phyloP scores from a whole-genome alignment of 2,888 invertebrate genomes.

The Harpalus rubripes region DNA sequence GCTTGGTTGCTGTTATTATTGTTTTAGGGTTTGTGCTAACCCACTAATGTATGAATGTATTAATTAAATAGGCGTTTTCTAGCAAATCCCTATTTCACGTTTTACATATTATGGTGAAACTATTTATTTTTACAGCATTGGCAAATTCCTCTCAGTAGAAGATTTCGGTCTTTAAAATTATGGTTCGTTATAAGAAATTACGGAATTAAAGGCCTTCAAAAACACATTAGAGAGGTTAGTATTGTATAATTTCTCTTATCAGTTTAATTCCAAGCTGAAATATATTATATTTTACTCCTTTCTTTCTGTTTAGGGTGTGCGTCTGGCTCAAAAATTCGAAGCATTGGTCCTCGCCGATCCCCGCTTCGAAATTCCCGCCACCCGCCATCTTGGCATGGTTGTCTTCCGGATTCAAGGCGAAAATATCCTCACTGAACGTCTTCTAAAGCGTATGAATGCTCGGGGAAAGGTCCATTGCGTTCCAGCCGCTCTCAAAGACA shows the following conservation, averaged over 20 bases:
- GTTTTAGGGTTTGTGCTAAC: no score
- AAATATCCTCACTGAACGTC: conserved; percentile 91
- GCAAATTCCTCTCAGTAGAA: conserved; percentile 97
- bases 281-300: no score
- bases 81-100: no score
- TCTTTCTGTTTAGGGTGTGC: conserved; percentile 82
- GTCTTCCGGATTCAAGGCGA: conserved; percentile 93
- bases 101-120: not conserved
- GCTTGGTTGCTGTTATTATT: no score
- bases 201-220: conserved; percentile 93
- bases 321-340: conserved; percentile 94
- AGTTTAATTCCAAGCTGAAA: not conserved
- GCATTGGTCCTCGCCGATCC: conserved; percentile 89
- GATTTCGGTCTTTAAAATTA: conserved; percentile 94
- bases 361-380: conserved; percentile 94
- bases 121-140: conserved; percentile 86
- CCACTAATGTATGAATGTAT: no score
- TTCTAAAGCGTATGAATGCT: conserved; percentile 92
- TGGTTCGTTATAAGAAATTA: conserved; percentile 98
- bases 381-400: conserved; percentile 92
- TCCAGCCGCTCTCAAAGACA: conserved; percentile 94
- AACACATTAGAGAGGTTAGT: conserved; percentile 89
- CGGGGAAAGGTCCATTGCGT: conserved; percentile 95
- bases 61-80: no score
- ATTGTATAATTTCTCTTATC: not conserved